Evolutionary conservation across 2,797 vertebrate species (phyloP).

Genomic region (Pogoniulus pusillus): DNA sequence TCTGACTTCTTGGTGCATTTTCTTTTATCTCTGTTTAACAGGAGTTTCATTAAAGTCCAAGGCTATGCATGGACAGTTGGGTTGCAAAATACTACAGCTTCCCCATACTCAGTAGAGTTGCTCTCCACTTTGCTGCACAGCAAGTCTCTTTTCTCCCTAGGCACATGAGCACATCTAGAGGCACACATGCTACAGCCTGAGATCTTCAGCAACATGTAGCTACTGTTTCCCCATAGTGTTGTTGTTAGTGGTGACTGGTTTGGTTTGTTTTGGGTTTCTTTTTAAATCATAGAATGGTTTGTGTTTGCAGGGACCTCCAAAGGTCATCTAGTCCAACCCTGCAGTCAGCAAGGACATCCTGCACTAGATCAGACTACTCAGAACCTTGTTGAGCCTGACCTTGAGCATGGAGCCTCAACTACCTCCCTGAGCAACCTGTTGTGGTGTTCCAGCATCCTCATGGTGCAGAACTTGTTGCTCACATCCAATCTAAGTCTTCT

Average conservation of each 20-base stretch:
- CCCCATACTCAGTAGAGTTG: not conserved
- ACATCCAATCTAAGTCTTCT: too few species aligned
- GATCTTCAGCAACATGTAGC: not conserved
- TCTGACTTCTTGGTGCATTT: not conserved
- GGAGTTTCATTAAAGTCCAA: not conserved
- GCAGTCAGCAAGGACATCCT: too few species aligned
- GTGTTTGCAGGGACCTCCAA: too few species aligned
- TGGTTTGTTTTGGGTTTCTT: not conserved
- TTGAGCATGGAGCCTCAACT: too few species aligned
- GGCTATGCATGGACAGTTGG: not conserved
- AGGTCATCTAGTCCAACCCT: too few species aligned
- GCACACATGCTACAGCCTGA: not conserved
- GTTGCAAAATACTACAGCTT: not conserved
- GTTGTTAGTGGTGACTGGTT: not conserved
- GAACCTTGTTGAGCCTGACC: too few species aligned
- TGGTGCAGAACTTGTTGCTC: too few species aligned
- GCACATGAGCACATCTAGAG: accelerated
- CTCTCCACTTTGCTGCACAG: not conserved
- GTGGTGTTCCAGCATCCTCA: too few species aligned
- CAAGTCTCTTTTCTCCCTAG: not conserved
- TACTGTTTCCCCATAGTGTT: not conserved
- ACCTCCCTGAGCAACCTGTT: too few species aligned
- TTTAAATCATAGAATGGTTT: too few species aligned
- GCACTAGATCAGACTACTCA: too few species aligned
- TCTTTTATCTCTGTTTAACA: not conserved